These are phyloP conservation scores for Eidolon dupreanum DNA, from an alignment of 2,797 vertebrate genomes.

Conservation along the genomic window DNA sequence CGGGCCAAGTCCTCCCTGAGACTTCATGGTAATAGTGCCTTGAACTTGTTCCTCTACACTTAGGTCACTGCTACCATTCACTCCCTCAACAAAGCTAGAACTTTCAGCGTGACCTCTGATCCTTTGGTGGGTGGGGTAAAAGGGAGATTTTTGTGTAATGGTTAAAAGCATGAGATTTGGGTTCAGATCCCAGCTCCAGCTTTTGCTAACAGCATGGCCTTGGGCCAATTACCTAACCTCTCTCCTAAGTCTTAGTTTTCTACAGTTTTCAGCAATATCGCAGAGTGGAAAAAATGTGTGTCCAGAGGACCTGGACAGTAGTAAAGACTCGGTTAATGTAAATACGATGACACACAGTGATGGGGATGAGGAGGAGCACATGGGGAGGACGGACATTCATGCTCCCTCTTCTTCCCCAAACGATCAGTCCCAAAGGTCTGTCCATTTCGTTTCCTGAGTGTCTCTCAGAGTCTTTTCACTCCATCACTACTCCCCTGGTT, in stretches of 20 bases:
- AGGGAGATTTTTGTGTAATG: not conserved
- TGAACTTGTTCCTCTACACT: not conserved
- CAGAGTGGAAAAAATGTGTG: not conserved
- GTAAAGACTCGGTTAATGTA: not conserved
- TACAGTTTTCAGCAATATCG: not conserved
- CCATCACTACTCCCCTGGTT: not conserved
- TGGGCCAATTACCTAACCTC: not conserved
- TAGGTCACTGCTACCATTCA: not conserved
- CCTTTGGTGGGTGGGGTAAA: not conserved
- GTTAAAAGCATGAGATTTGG: not conserved
- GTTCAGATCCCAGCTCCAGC: not conserved
- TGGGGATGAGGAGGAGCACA: no score
- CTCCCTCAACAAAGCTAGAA: not conserved
- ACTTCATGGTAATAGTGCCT: not conserved
- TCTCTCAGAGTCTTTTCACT: not conserved
- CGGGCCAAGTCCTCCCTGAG: not conserved
- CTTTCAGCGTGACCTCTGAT: not conserved
- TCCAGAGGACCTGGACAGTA: not conserved
- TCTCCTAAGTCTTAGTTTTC: not conserved
- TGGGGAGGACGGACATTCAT: rapidly evolving
- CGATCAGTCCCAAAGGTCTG: not conserved
- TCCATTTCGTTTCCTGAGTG: not conserved
- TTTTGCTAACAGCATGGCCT: not conserved
- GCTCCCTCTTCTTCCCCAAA: not conserved
- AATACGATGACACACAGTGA: not conserved